These are phyloP conservation scores for Sphenodon punctatus DNA, from an alignment of 2,797 vertebrate species.

Conservation along the genomic window DNA sequence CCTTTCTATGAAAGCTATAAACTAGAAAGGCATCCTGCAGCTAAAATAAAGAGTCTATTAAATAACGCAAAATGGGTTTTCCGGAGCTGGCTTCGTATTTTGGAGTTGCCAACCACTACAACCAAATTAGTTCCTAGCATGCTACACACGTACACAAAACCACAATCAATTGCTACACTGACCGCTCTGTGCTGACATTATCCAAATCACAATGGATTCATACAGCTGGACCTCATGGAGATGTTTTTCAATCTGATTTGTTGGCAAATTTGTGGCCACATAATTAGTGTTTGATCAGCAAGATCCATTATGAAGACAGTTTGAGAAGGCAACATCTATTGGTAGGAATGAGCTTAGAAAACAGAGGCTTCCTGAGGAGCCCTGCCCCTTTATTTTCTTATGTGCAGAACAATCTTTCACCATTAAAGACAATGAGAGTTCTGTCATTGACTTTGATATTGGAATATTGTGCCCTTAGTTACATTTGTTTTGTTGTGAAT, in stretches of 20 bases:
- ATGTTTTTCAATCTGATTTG: not conserved
- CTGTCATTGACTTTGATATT: too few relatives aligned
- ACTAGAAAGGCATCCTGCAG: not conserved
- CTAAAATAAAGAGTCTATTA: not conserved
- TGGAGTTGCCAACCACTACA: not conserved
- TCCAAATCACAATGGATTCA: not conserved
- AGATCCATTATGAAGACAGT: slow-evolving; percentile 39
- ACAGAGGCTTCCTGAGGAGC: slow-evolving; percentile 43
- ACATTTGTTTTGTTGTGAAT: not conserved
- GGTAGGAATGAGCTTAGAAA: slow-evolving; percentile 53
- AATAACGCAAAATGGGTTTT: not conserved
- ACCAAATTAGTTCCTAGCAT: not conserved
- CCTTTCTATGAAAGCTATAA: not conserved
- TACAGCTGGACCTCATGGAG: not conserved
- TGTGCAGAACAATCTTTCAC: too few relatives aligned
- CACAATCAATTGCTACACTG: not conserved
- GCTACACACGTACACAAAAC: not conserved
- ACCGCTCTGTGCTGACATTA: not conserved
- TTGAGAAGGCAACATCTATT: slow-evolving; percentile 32
- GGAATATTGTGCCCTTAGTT: slow-evolving; percentile 5
- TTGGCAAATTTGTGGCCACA: not conserved
- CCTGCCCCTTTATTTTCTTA: slow-evolving; percentile 53
- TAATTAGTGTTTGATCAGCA: slow-evolving; percentile 5
- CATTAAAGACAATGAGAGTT: too few relatives aligned
- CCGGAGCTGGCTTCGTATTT: not conserved